Percentiles rank a stretch among this genome's conserved stretches.
Conservation (phyloP, 2,113 vertebrate species). For the Centrocercus urophasianus region DNA sequence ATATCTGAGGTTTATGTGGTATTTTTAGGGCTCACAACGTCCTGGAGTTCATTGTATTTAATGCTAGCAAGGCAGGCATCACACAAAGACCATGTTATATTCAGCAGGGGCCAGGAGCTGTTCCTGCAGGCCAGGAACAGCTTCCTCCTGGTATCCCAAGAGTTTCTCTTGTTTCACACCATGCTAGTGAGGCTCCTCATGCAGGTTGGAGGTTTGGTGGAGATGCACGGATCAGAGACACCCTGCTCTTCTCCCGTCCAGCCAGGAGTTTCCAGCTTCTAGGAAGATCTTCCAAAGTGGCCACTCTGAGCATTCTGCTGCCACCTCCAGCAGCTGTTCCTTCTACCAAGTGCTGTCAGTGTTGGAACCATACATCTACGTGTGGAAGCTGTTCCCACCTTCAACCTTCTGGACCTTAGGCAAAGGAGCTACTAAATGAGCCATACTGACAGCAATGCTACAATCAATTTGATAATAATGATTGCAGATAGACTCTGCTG, state of each 20-base stretch:
- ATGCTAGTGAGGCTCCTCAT: rapidly evolving
- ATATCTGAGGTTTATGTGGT: background rate
- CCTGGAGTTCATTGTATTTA: background rate
- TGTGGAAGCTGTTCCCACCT: constrained; percentile 49
- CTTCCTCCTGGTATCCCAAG: background rate
- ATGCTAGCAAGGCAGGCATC: background rate
- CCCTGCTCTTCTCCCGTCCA: background rate
- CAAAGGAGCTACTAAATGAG: constrained; percentile 70
- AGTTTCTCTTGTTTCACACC: background rate
- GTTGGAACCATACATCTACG: constrained; percentile 23
- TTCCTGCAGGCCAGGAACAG: background rate
- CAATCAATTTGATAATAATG: constrained; percentile 72
- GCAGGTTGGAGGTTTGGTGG: rapidly evolving
- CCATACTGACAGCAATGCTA: constrained; percentile 71
- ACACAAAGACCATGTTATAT: background rate
- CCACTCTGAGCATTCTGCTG: background rate
- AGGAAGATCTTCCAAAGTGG: background rate
- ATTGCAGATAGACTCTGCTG: constrained; percentile 47
- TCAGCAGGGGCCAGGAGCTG: rapidly evolving
- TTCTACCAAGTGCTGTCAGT: constrained; percentile 6
- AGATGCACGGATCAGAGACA: rapidly evolving
- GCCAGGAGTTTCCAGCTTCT: background rate
- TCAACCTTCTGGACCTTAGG: constrained; percentile 60
- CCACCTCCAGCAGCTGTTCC: constrained; percentile 43
- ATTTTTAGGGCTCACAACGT: background rate